Percentiles rank a stretch among this genome's conserved stretches.
Evolutionary conservation across 1,140 invertebrate genomes (phyloP).

Genomic region (Hyphantria cunea): DNA sequence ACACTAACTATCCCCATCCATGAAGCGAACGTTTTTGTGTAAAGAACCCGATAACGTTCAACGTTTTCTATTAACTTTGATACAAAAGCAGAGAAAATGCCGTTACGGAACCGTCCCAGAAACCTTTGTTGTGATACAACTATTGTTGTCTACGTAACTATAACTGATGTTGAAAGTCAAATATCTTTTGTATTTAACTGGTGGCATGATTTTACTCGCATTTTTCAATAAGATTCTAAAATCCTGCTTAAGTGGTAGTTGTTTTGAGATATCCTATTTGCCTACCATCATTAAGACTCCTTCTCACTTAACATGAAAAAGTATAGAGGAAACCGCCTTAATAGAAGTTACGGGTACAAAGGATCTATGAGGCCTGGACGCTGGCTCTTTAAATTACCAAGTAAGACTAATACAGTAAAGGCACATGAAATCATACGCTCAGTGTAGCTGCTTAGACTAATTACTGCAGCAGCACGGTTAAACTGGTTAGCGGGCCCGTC

Average conservation of each 20-base stretch:
- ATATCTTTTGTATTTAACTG: slow-evolving; percentile 44
- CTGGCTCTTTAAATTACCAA: slow-evolving; percentile 47
- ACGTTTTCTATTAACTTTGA: slow-evolving; percentile 49
- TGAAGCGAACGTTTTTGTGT: slow-evolving; percentile 31
- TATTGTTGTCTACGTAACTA: slow-evolving; percentile 48
- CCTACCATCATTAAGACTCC: background rate
- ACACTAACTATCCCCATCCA: slow-evolving; percentile 28
- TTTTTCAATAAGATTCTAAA: slow-evolving; percentile 14
- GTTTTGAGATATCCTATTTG: background rate
- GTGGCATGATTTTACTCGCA: slow-evolving; percentile 5
- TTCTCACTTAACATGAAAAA: slow-evolving; percentile 3
- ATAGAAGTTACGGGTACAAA: slow-evolving; percentile 12
- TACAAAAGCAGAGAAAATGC: slow-evolving; percentile 56
- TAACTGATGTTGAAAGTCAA: slow-evolving; percentile 44
- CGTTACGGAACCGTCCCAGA: slow-evolving; percentile 64
- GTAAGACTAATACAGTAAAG: slow-evolving; percentile 52
- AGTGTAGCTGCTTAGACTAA: slow-evolving; percentile 65
- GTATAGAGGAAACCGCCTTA: slow-evolving; percentile 9
- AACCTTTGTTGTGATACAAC: slow-evolving; percentile 59
- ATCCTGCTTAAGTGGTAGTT: background rate
- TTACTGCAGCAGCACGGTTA: slow-evolving; percentile 62
- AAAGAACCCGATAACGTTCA: slow-evolving; percentile 45
- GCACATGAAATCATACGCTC: slow-evolving; percentile 46
- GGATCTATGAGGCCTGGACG: slow-evolving; percentile 34
- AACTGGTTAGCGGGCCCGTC: slow-evolving; percentile 54